Evolutionary conservation across 2,797 vertebrate species (phyloP), one percentile per base, ranked within the genome.

Genomic region (Crypturellus tataupa): DNA sequence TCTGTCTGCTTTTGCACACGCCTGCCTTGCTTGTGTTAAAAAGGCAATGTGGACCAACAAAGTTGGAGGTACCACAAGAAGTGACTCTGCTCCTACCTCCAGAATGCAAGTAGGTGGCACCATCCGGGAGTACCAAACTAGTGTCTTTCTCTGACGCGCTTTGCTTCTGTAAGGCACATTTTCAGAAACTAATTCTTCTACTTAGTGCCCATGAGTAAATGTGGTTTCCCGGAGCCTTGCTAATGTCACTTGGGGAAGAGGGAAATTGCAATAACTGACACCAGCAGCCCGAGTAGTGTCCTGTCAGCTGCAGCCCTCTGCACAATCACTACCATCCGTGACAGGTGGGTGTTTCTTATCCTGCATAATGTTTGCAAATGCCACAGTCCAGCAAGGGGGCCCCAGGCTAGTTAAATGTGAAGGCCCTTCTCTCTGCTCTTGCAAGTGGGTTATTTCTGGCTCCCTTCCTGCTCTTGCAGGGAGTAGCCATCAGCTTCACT

Each of bases 351-450:
- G 27, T 12, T 80, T 18, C 29, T 90, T 80, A 60, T 31, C 20
- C 17, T 68, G 9, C 1, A 1, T 39, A 46, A 24, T 3, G 5
- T 70, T 53, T 78, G 58, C 19, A 84, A 60, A 59, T n/a, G 12
- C 75, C 76, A 58, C 27, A 86, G 44, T 10, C 44, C 67, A 81
- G 44, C 40, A 72, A 72, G 55, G 56, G 70, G 23, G 37, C 64
- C 0, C 0, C 14, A 27, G 25, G 9, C n/a, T 77, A 46, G 33
- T 76, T 62, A 49, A 69, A 69, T 21, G 49, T 37, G 73, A 35
- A 71, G 9, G 14, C 33, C 27, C 55, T 85, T 80, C 56, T 64
- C 53, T 49, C 21, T 76, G 33, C 64, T 90, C 56, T 85, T 35
- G 9, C 55, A 5, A n/a, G 17, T 24, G 63, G 70, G 16, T 21